Percentiles rank a stretch among this genome's conserved stretches.
phyloP scores from a whole-genome alignment of 2,113 vertebrate species.

The Isichthys henryi region DNA sequence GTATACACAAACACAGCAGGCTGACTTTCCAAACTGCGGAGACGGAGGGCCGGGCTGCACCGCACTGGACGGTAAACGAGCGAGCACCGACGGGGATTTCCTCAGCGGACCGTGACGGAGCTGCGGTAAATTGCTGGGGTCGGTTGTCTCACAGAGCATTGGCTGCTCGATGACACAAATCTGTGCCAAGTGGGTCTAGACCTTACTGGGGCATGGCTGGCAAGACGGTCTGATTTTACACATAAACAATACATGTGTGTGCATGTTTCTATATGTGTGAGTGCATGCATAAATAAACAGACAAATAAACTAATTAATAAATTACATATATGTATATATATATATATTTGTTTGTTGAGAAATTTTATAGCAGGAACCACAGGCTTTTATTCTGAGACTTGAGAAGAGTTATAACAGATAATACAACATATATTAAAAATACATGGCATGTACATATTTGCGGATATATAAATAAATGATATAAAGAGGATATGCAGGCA shows the following conservation, averaged over 20 bases:
- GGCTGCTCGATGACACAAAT: slow-evolving; percentile 22
- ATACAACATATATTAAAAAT: background rate
- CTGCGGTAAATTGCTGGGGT: slow-evolving; percentile 13
- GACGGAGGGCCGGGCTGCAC: slow-evolving; percentile 19
- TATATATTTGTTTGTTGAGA: background rate
- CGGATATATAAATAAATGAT: background rate
- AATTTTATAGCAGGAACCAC: background rate
- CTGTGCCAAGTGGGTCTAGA: background rate
- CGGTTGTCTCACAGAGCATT: slow-evolving; percentile 19
- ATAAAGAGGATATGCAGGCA: background rate
- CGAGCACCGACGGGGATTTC: slow-evolving; percentile 14
- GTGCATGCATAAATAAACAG: background rate
- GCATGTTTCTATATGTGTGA: background rate
- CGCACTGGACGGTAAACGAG: slow-evolving; percentile 29
- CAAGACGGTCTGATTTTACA: background rate
- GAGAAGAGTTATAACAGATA: background rate
- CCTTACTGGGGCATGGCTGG: background rate
- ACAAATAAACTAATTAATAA: background rate
- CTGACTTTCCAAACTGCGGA: background rate
- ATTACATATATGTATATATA: background rate
- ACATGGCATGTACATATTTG: background rate
- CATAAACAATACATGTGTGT: background rate
- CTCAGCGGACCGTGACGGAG: background rate
- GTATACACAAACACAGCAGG: background rate
- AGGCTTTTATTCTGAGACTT: background rate